Evolutionary conservation across 2,888 invertebrate species (phyloP), one percentile per base, ranked within the genome.

Genomic region (Eupeodes latifasciatus): DNA sequence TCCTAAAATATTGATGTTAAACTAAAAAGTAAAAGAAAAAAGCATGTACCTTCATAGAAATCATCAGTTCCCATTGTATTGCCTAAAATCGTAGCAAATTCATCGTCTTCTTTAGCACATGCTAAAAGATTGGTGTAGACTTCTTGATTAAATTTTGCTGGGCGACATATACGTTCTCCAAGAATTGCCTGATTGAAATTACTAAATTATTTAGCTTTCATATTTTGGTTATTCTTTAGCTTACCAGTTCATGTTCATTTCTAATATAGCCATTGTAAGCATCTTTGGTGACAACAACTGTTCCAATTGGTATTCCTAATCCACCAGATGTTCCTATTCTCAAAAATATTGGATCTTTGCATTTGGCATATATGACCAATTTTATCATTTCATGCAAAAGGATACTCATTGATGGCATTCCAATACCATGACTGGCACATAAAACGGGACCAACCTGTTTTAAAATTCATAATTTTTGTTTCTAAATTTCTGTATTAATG

Each of bases 361-460:
- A 97, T 91, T 95, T 96, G n/a, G 99, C 98, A 92, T 98, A 97
- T 92, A 96, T 96, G 95, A 99, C 97, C 90, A 99, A 94, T 94
- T 99, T 99, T 91, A 99, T 97, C 76, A 98, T 94, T 94, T 99
- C 99, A 92, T 99, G 98, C n/a, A 99, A 95, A 74, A 99, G 95
- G 89, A 99, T 98, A n/a, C 98, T 97, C 89, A 99, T 96, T 0
- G 99, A 99, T 0, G 99, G 98, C 84, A 98, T 97, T 3, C 99
- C 99, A 96, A 99, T 99, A 40, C 99, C 99, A 92, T 99, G 99
- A 51, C 93, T 93, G 12, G 91, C 92, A 71, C 92, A 93, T 9
- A 94, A 69, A 0, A 94, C 92, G 0, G 92, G 92, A 0, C 94
- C 94, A 53, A 93, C 91, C 92, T 92, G 19, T 55, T 16, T 61